Conservation (phyloP, 2,888 invertebrate genomes). For the Caenorhabditis angaria region DNA sequence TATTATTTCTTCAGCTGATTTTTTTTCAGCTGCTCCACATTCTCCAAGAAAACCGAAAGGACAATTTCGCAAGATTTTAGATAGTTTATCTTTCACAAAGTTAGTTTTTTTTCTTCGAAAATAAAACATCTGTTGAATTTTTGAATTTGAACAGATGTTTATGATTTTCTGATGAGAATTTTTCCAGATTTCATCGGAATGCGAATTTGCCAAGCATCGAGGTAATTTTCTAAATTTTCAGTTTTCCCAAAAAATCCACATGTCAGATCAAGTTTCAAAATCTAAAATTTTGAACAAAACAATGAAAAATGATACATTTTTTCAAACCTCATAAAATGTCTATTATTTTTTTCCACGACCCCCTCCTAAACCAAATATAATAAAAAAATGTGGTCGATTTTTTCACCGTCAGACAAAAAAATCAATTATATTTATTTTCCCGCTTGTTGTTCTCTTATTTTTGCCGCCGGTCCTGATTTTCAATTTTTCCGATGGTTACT, state of each 20-base stretch:
- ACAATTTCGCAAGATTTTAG: not conserved
- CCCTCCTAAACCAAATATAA: not conserved
- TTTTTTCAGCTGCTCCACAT: not conserved
- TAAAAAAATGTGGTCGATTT: not conserved
- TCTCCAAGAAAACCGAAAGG: not conserved
- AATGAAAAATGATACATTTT: not conserved
- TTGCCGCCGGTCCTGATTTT: too few relatives aligned
- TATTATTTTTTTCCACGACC: not conserved
- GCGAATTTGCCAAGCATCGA: not conserved
- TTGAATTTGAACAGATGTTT: too few relatives aligned
- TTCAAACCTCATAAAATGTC: not conserved
- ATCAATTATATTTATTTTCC: not conserved
- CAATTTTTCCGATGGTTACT: not conserved
- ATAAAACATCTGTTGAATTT: not conserved
- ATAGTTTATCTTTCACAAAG: not conserved
- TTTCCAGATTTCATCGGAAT: not conserved
- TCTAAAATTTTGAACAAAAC: not conserved
- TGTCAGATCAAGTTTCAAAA: too few relatives aligned
- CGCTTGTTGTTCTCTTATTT: not conserved
- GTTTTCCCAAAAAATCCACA: too few relatives aligned
- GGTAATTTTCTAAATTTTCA: too few relatives aligned
- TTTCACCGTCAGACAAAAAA: not conserved
- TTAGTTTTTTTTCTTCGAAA: not conserved
- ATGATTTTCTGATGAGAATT: too few relatives aligned
- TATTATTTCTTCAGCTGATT: too few relatives aligned